Percentiles rank a stretch among this genome's conserved stretches.
phyloP scores from a whole-genome alignment of 2,888 invertebrate species.

The Muschampia staudingeri region DNA sequence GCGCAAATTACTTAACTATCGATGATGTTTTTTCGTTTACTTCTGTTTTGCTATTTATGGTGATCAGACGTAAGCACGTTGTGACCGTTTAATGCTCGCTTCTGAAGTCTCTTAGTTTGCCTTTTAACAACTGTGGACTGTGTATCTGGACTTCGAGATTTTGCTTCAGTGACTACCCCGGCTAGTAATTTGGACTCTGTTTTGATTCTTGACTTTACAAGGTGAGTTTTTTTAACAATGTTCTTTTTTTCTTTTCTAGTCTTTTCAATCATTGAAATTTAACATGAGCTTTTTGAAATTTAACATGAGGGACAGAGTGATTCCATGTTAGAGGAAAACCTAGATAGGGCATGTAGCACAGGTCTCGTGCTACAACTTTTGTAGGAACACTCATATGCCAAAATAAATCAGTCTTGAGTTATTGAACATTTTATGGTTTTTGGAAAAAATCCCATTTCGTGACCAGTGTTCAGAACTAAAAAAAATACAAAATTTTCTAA shows the following conservation, averaged over 20 bases:
- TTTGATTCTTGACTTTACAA: not conserved
- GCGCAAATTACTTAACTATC: not conserved
- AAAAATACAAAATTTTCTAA: no score
- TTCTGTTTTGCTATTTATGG: constrained; percentile 20
- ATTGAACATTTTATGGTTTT: no score
- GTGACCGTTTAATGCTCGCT: not conserved
- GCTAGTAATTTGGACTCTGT: constrained; percentile 2
- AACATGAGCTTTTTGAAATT: no score
- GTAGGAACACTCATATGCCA: no score
- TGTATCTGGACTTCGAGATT: constrained; percentile 38
- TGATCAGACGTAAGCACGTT: constrained; percentile 10
- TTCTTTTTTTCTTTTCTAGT: not conserved
- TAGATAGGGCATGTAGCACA: no score
- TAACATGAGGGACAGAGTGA: no score
- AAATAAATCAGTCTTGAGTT: no score
- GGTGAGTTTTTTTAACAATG: not conserved
- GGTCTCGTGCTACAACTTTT: no score
- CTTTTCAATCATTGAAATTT: no score
- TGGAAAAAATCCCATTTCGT: no score
- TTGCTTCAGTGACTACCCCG: constrained; percentile 16
- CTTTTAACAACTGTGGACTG: constrained; percentile 29
- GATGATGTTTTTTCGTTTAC: constrained; percentile 1
- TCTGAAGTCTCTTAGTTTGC: not conserved
- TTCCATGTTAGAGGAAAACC: no score
- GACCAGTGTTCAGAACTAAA: no score